A percentile compares a stretch with the other conserved stretches of the same genome.
phyloP scores from a whole-genome alignment of 2,113 vertebrate species.

The Oriolus oriolus region DNA sequence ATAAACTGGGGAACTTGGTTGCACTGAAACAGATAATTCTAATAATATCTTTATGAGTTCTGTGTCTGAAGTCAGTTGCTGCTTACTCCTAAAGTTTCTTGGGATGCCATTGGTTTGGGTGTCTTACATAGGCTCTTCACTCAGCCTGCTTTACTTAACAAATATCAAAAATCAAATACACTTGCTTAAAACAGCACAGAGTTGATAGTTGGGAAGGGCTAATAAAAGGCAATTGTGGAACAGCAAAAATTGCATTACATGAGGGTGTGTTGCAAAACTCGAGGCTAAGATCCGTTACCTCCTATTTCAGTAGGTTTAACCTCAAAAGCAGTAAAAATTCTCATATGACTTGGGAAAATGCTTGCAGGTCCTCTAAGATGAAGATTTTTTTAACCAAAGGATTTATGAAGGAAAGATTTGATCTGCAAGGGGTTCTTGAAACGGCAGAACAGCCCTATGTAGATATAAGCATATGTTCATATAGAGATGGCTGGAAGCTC shows the following conservation, averaged over 20 bases:
- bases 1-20: not conserved
- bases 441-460: not conserved
- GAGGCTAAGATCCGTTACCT: not conserved
- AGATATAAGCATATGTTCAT: not conserved
- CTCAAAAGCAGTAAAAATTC: not conserved
- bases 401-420: not conserved
- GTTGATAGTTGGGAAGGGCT: not conserved
- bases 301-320: not conserved
- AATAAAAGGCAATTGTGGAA: not conserved
- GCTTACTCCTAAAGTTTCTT: not conserved
- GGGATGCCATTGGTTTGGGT: not conserved
- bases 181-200: not conserved
- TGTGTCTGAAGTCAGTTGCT: not conserved
- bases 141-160: not conserved
- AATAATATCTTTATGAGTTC: not conserved
- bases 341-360: not conserved
- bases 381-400: conserved; percentile 6
- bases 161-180: not conserved
- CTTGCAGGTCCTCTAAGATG: not conserved
- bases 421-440: not conserved
- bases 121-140: not conserved
- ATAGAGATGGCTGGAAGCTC: not conserved
- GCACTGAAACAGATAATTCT: not conserved
- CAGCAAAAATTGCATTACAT: not conserved
- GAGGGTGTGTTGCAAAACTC: not conserved